Base-by-base conservation (phyloP, 2,888 invertebrate genomes). In the Caenorhabditis sp. region DNA sequence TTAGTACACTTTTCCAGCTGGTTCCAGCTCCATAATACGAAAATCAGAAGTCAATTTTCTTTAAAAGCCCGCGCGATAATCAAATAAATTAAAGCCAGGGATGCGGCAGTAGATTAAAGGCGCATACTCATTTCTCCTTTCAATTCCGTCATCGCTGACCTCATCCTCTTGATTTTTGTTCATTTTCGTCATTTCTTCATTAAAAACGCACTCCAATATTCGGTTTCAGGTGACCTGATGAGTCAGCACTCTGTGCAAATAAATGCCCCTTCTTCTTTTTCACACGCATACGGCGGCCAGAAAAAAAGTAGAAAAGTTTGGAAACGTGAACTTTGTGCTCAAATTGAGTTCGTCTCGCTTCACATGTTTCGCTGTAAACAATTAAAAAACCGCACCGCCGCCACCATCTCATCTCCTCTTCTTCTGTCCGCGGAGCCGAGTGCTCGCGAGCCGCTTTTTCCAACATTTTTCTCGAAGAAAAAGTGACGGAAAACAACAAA, bases 331-430 rank as follows among this genome's bases (percentile, higher is more conserved):
- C n/a, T n/a, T n/a, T n/a, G n/a, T 46, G 35, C 30, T 56, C 32
- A 55, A 65, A 55, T 65, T 55, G 45, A 55, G 53, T 65, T 53
- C 45, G 63, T 55, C 9, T 46, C 27, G 62, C 62, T 53, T 63
- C 62, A 53, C 32, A 63, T 43, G 65, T 65, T 65, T 50, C 43
- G 63, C 30, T 45, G 53, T 37, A 65, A 55, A 65, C 65, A 65
- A 65, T 65, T 65, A 65, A 65, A 55, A 65, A 63, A 48, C n/a
- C n/a, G n/a, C n/a, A n/a, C n/a, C n/a, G n/a, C n/a, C n/a, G n/a
- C 39, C 9, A 22, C 45, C 58, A 32, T 11, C 39, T 46, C 37
- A 22, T 59, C 35, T 35, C 9, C 11, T 13, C 11, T 26, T n/a
- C n/a, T n/a, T n/a, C n/a, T n/a, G n/a, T n/a, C n/a, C n/a, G 35